Conservation (phyloP, 2,888 invertebrate genomes). For the Vandiemenella viatica region DNA sequence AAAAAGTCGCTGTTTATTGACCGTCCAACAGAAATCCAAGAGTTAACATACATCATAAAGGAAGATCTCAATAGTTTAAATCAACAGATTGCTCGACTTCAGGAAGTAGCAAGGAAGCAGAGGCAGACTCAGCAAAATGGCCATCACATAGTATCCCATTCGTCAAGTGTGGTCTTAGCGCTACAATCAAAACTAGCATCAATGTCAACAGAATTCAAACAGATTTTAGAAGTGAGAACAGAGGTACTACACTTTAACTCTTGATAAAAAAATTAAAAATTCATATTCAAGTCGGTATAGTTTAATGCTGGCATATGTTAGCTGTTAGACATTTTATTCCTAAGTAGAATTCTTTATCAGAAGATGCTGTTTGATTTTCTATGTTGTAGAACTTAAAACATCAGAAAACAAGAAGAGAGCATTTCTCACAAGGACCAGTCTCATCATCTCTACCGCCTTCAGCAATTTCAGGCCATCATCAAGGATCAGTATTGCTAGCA, state of each 20-base stretch:
- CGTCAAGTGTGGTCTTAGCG: slow-evolving; percentile 82
- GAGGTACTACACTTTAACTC: slow-evolving; percentile 47
- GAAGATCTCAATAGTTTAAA: slow-evolving; percentile 89
- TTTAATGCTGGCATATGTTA: no score
- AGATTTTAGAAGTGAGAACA: slow-evolving; percentile 90
- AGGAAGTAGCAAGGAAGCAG: slow-evolving; percentile 65
- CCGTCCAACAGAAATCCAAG: slow-evolving; percentile 89
- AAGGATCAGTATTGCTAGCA: slow-evolving; percentile 30
- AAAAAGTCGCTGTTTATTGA: slow-evolving; percentile 95
- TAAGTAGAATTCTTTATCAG: no score
- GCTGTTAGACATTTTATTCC: no score
- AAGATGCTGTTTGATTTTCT: no score
- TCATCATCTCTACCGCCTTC: slow-evolving; percentile 40
- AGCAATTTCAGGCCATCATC: slow-evolving; percentile 28
- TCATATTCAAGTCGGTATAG: no score
- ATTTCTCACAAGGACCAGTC: slow-evolving; percentile 60
- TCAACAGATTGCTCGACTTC: slow-evolving; percentile 87
- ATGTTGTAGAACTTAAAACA: slow-evolving; percentile 70
- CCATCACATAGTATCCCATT: slow-evolving; percentile 77
- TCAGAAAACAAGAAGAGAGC: slow-evolving; percentile 84
- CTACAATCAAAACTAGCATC: slow-evolving; percentile 86
- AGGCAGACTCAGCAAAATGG: slow-evolving; percentile 29
- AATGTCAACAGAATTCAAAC: slow-evolving; percentile 96
- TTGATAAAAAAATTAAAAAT: no score
- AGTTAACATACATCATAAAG: slow-evolving; percentile 92